Percentiles rank a stretch among this genome's conserved stretches.
Conservation (phyloP, 2,888 invertebrate species). For the Brenthis ino region DNA sequence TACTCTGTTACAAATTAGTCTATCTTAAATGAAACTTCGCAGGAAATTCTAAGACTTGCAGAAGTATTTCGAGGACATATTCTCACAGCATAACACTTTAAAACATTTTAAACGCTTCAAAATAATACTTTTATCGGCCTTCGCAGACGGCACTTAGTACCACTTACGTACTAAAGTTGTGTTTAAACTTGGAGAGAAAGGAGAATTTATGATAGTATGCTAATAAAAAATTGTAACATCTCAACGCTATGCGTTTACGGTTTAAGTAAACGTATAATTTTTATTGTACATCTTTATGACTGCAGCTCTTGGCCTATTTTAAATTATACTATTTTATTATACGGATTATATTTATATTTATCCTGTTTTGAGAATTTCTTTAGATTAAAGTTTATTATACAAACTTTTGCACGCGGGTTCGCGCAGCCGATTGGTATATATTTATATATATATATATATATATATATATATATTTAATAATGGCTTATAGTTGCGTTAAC, state of each 20-base stretch:
- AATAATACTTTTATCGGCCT: constrained; percentile 59
- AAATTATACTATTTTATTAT: background rate
- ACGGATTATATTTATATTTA: too few species aligned
- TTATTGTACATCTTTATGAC: constrained; percentile 9
- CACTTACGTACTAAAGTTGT: constrained; percentile 43
- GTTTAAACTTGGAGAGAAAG: constrained; percentile 37
- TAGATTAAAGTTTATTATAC: too few species aligned
- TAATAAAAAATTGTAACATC: constrained; percentile 25
- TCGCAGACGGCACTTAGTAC: constrained; percentile 52
- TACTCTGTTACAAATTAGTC: background rate
- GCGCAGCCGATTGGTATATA: too few species aligned
- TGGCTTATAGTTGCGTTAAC: too few species aligned
- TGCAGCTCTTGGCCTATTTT: background rate
- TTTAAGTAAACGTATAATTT: background rate
- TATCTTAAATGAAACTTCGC: background rate
- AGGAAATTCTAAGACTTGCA: constrained; percentile 8
- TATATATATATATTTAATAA: too few species aligned
- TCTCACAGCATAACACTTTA: constrained; percentile 30
- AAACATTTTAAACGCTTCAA: constrained; percentile 41
- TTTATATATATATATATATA: too few species aligned
- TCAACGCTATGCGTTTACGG: constrained; percentile 14
- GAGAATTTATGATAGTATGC: constrained; percentile 36
- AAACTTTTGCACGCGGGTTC: too few species aligned
- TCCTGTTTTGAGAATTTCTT: too few species aligned
- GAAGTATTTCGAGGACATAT: constrained; percentile 25